A percentile compares a stretch with the other conserved stretches of the same genome.
Conservation (phyloP, 1,140 invertebrate species). For the Calycopis cecrops region DNA sequence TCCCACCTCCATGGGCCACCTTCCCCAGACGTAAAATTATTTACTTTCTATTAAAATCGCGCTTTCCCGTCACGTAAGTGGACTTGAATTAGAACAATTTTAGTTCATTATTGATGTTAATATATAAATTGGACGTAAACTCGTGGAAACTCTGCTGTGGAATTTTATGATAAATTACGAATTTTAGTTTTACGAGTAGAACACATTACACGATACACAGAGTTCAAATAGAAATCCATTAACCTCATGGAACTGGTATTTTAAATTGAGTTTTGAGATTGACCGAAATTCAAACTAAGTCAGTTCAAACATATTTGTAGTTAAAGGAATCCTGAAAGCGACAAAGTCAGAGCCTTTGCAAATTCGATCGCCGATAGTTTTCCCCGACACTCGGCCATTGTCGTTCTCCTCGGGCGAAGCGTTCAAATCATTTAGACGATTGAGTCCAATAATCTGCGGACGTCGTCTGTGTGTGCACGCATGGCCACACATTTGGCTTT, state of each 20-base stretch:
- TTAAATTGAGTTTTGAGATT: too few species aligned
- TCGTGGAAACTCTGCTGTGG: slow-evolving; percentile 18
- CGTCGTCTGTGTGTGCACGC: slow-evolving; percentile 29
- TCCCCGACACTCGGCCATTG: too few species aligned
- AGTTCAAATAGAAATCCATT: too few species aligned
- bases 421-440: slow-evolving; percentile 48
- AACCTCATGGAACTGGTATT: too few species aligned
- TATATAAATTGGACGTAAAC: slow-evolving; percentile 28
- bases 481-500: slow-evolving; percentile 28
- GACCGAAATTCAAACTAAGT: too few species aligned
- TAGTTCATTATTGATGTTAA: slow-evolving; percentile 26
- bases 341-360: not conserved
- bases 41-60: not conserved
- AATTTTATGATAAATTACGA: slow-evolving; percentile 15
- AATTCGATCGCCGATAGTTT: slow-evolving; percentile 30
- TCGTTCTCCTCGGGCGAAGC: slow-evolving; percentile 29
- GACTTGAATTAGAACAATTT: slow-evolving; percentile 26
- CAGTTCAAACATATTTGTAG: too few species aligned
- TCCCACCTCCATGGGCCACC: too few species aligned
- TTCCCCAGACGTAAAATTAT: too few species aligned
- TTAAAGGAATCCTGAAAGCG: slow-evolving; percentile 1
- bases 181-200: too few species aligned
- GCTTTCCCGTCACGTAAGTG: slow-evolving; percentile 12
- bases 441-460: too few species aligned
- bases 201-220: too few species aligned